Conservation (phyloP, 1,140 invertebrate genomes). For the Achroia grisella region DNA sequence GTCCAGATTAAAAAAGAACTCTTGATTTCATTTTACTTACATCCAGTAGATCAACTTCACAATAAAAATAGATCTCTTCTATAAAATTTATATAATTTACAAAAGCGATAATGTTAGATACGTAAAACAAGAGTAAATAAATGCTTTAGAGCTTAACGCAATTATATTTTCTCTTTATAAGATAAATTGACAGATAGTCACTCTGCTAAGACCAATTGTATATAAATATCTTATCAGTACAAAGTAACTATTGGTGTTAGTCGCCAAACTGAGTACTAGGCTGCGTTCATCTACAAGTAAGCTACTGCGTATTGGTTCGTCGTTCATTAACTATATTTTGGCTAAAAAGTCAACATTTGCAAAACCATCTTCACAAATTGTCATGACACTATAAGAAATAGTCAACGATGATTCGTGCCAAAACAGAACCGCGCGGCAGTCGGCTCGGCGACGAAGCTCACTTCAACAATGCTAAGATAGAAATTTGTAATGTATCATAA, state of each 20-base stretch:
- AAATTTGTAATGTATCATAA: too few relatives aligned
- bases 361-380: slow-evolving; percentile 70
- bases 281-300: slow-evolving; percentile 68
- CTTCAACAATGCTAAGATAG: slow-evolving; percentile 48
- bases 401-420: slow-evolving; percentile 63
- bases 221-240: slow-evolving; percentile 71
- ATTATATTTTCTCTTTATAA: slow-evolving; percentile 53
- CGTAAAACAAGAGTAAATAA: slow-evolving; percentile 69
- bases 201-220: slow-evolving; percentile 66
- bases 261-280: slow-evolving; percentile 68
- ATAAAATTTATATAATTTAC: slow-evolving; percentile 73
- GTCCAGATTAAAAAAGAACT: slow-evolving; percentile 57
- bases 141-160: slow-evolving; percentile 66
- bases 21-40: slow-evolving; percentile 53
- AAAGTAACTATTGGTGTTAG: slow-evolving; percentile 71
- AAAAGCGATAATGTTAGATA: slow-evolving; percentile 62
- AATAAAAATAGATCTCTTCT: slow-evolving; percentile 74
- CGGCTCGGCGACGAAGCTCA: slow-evolving; percentile 29
- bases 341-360: slow-evolving; percentile 73
- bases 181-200: slow-evolving; percentile 68
- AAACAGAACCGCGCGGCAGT: slow-evolving; percentile 29
- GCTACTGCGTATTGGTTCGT: slow-evolving; percentile 72
- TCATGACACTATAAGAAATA: slow-evolving; percentile 72
- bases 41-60: slow-evolving; percentile 65
- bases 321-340: slow-evolving; percentile 71